Evolutionary conservation across 2,888 invertebrate species (phyloP).

Genomic region (Athripsodes cinereus): DNA sequence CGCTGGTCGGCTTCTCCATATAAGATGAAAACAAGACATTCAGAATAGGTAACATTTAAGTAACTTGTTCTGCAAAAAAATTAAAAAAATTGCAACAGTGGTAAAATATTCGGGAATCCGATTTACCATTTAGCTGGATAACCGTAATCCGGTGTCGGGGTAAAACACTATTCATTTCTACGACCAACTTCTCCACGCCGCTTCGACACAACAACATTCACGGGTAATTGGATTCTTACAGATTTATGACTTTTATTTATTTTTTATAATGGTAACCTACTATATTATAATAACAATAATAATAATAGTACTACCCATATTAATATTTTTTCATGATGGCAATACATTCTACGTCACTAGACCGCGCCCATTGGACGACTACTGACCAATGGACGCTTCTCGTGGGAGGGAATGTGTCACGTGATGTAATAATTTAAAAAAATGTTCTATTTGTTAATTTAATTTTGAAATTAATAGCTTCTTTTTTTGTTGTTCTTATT

Average conservation of each 20-base stretch:
- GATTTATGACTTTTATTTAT: slow-evolving; percentile 1
- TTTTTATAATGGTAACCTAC: background rate
- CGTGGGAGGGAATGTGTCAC: background rate
- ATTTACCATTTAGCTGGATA: no score
- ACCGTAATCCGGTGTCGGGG: no score
- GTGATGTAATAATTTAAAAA: background rate
- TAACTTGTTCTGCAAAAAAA: no score
- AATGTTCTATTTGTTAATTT: background rate
- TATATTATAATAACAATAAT: background rate
- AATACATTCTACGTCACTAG: background rate
- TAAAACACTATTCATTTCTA: no score
- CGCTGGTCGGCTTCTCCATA: no score
- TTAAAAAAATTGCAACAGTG: no score
- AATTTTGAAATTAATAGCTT: background rate
- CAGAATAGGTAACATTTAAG: no score
- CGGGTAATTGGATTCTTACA: background rate
- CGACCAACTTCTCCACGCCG: no score
- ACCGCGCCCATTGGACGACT: background rate
- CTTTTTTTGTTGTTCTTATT: no score
- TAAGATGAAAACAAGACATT: no score
- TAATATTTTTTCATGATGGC: background rate
- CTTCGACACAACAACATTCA: background rate
- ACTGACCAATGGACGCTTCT: background rate
- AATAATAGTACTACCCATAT: background rate
- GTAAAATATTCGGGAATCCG: no score